Percentiles rank a stretch among this genome's conserved stretches.
These are phyloP conservation scores for Sebastes flavidus DNA, from an alignment of 2,797 vertebrate genomes.

Conservation along the genomic window DNA sequence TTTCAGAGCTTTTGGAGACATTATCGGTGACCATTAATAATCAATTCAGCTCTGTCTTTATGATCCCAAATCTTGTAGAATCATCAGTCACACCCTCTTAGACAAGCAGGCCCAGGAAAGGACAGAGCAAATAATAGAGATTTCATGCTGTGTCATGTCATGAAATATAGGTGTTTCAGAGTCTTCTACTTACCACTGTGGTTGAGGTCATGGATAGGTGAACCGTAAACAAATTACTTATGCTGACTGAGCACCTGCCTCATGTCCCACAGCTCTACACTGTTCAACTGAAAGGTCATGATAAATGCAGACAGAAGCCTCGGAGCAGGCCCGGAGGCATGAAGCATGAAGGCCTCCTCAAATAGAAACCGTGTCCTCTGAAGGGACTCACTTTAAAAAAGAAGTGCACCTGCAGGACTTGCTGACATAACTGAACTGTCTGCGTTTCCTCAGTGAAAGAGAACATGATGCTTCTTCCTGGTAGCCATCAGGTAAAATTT, in stretches of 20 bases:
- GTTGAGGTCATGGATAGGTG: slow-evolving; percentile 1
- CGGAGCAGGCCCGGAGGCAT: slow-evolving; percentile 13
- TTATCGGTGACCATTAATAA: background rate
- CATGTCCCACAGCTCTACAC: slow-evolving; percentile 6
- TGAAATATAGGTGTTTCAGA: background rate
- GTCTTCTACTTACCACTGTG: background rate
- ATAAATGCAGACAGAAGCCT: slow-evolving; percentile 18
- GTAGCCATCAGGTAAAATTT: background rate
- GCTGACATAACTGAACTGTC: slow-evolving; percentile 11
- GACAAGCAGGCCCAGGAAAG: background rate
- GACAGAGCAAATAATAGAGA: background rate
- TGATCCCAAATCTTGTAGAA: background rate
- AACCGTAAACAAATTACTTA: slow-evolving; percentile 10
- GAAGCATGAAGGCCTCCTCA: slow-evolving; percentile 26
- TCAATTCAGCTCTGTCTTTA: background rate
- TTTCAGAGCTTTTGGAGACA: slow-evolving; percentile 2
- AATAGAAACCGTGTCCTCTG: slow-evolving; percentile 31
- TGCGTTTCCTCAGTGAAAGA: slow-evolving; percentile 30
- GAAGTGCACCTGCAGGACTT: slow-evolving; percentile 41
- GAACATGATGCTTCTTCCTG: slow-evolving; percentile 2
- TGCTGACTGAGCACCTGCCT: slow-evolving; percentile 23
- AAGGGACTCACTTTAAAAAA: background rate
- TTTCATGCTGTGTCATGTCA: slow-evolving; percentile 2
- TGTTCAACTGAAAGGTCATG: slow-evolving; percentile 21
- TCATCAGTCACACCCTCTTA: background rate